Base-by-base conservation (phyloP, 2,113 vertebrate species). In the Salvelinus sp. region DNA sequence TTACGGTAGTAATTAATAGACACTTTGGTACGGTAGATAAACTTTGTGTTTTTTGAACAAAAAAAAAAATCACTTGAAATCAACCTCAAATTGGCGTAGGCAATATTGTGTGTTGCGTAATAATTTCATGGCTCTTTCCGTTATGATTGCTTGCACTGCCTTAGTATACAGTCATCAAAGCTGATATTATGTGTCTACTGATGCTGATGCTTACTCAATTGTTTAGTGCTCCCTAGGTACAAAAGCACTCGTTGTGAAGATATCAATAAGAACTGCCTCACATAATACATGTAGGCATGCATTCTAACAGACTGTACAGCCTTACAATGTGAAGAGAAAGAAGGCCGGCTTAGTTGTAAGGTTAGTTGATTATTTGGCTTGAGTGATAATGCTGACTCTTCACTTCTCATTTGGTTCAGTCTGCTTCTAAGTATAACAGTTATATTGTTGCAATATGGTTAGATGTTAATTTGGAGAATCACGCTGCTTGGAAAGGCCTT, bases 131-230 rank as follows among this genome's bases (percentile, higher is more conserved):
- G 20, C 72, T 16, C n/a, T 54, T 30, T n/a, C 12, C 63, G 2
- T 44, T 14, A 50, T 54, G 50, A 58, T 58, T 83, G 22, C 9
- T 47, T 33, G 73, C 79, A 76, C 76, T 60, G 58, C 54, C 16
- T 77, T 22, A 50, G 25, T 25, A 25, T 25, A 25, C 25, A 25
- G 25, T 25, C 25, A 25, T 25, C 25, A 25, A 25, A 25, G 25
- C 25, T 25, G 25, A 25, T 25, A 25, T 25, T 20, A 47, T 22
- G n/a, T 25, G 22, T 47, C 44, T 23, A 6, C n/a, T 67, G 38
- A 50, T 66, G 48, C 69, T 22, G 16, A 16, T 30, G 4, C 38
- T 62, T 68, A 64, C n/a, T 23, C 16, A 50, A n/a, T 23, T 71
- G 75, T 38, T 23, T 69, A 69, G 68, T 38, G 44, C 38, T 68